A percentile compares a stretch with the other conserved stretches of the same genome.
phyloP scores from a whole-genome alignment of 2,888 invertebrate genomes.

The Ichneumoninae sp. region DNA sequence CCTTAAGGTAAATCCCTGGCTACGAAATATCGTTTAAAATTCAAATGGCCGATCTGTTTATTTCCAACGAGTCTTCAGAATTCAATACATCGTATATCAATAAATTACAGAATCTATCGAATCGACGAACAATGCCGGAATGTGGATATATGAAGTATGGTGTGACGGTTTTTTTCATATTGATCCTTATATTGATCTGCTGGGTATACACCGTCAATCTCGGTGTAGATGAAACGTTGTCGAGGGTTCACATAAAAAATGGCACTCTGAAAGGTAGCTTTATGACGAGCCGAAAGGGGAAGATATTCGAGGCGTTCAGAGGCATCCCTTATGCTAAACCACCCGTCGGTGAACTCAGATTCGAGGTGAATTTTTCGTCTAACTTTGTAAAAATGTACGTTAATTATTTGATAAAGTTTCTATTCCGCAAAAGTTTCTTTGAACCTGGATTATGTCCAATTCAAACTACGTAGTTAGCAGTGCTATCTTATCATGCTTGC shows the following conservation, averaged over 20 bases:
- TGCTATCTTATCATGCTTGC: neutral
- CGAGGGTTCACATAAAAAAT: slow-evolving; percentile 83
- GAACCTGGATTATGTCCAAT: neutral
- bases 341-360: slow-evolving; percentile 87
- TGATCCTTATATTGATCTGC: slow-evolving; percentile 26
- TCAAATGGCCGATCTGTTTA: neutral
- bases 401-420: neutral
- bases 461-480: neutral
- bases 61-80: neutral
- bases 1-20: too few relatives aligned
- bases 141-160: neutral
- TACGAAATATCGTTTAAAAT: neutral
- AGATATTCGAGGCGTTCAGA: slow-evolving; percentile 87
- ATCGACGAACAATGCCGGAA: slow-evolving; percentile 1
- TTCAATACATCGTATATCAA: neutral
- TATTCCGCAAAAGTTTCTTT: neutral
- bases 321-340: slow-evolving; percentile 88
- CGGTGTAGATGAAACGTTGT: slow-evolving; percentile 60
- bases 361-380: slow-evolving; percentile 85
- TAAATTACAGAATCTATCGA: neutral
- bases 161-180: slow-evolving; percentile 15
- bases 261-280: slow-evolving; percentile 87
- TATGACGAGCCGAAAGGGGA: slow-evolving; percentile 86
- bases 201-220: slow-evolving; percentile 28
- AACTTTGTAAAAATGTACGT: neutral